A percentile compares a stretch with the other conserved stretches of the same genome.
phyloP scores from a whole-genome alignment of 2,888 invertebrate species.

The Chorisops tibialis region DNA sequence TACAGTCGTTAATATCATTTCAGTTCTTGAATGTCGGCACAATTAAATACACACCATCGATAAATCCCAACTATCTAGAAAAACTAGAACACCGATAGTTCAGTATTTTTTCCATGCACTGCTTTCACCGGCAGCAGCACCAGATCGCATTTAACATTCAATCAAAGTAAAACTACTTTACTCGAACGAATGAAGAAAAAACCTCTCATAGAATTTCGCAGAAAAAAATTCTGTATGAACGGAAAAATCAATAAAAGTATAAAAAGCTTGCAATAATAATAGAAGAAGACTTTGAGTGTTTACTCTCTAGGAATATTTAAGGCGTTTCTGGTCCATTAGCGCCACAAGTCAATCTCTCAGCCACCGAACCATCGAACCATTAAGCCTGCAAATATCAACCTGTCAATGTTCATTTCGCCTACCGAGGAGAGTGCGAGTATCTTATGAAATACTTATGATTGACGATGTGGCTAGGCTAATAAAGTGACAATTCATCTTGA shows the following conservation, averaged over 20 bases:
- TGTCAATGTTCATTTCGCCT: slow-evolving; percentile 9
- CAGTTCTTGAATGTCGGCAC: no score
- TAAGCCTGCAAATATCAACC: slow-evolving; percentile 7
- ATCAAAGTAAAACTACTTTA: slow-evolving; percentile 15
- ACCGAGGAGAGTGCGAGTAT: background rate
- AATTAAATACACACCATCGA: background rate
- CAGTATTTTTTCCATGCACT: background rate
- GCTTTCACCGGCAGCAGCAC: background rate
- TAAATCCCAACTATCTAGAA: background rate
- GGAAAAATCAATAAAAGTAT: slow-evolving; percentile 24
- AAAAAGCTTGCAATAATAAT: slow-evolving; percentile 20
- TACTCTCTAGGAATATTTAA: slow-evolving; percentile 26
- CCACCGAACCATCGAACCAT: background rate
- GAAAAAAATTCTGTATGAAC: background rate
- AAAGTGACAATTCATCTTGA: no score
- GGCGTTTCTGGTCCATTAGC: slow-evolving; percentile 27
- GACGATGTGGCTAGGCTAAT: slow-evolving; percentile 1
- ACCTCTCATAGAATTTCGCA: background rate
- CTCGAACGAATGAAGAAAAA: background rate
- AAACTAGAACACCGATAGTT: background rate
- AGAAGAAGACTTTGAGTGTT: slow-evolving; percentile 18
- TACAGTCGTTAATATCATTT: no score
- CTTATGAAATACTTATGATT: slow-evolving; percentile 16
- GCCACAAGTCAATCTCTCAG: slow-evolving; percentile 37
- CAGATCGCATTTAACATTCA: slow-evolving; percentile 26